Base-by-base conservation (phyloP, 2,113 vertebrate genomes). In the Tetrao urogallus region DNA sequence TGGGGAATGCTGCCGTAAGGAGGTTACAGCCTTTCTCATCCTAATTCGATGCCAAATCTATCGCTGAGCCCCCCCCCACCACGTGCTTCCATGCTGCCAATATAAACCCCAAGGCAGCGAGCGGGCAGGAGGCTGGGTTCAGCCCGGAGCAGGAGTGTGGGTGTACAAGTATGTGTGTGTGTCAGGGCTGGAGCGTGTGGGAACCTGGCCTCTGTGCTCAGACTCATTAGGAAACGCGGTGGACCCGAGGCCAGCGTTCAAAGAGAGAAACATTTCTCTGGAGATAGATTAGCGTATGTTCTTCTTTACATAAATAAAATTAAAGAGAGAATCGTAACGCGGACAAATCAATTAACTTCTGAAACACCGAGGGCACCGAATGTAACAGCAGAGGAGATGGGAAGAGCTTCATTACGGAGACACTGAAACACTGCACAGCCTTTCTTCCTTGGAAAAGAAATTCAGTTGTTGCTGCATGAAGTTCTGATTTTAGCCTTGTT, bases 301-400 rank as follows among this genome's bases (percentile, higher is more conserved):
- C 72, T 86, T 81, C 95, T 96, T 93, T 78, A 90, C 77, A 86
- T 65, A 95, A 93, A 96, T 91, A 96, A 93, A 94, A 96, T 82
- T 94, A 89, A 82, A 93, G 58, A 63, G n/a, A 85, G 81, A 73
- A 72, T 73, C n/a, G 42, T 84, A 92, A 92, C 89, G 89, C 7
- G 78, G 94, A 89, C 74, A 87, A 94, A 93, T 94, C 89, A 89
- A 90, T 95, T 96, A 96, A 89, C 89, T 95, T 93, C 84, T 63
- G 66, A 90, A 93, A 92, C 92, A 84, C 89, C 94, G 94, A 93
- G 87, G 75, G 63, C 92, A 74, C 28, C 8, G 27, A 57, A 80
- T 24, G 60, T 72, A 92, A 84, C 42, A 92, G 78, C 36, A 80
- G 81, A 82, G 1, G 0, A 91, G 64, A 77, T 36, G 38, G 34